These are phyloP conservation scores for Pristiophorus japonicus DNA, from an alignment of 2,113 vertebrate genomes.

Conservation along the genomic window DNA sequence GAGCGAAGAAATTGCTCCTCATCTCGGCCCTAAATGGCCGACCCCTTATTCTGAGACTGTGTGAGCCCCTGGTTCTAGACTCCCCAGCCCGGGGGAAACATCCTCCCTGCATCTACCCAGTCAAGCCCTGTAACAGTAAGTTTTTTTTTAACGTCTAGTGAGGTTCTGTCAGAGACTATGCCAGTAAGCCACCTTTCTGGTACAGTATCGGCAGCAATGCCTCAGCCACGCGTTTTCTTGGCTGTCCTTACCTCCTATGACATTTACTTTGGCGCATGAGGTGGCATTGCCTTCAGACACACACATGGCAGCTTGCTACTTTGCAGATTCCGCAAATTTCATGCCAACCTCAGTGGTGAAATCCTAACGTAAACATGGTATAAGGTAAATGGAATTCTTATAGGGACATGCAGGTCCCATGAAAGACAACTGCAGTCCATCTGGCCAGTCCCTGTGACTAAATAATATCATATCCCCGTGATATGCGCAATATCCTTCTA, in stretches of 20 bases:
- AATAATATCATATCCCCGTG: background rate
- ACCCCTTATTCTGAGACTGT: no score
- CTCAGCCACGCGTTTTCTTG: background rate
- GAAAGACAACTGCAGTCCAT: background rate
- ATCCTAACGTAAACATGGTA: slow-evolving; percentile 1
- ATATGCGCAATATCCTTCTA: no score
- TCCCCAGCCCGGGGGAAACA: no score
- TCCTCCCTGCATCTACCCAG: no score
- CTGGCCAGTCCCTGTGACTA: background rate
- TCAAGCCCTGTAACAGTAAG: no score
- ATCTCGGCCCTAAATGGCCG: no score
- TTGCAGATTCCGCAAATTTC: slow-evolving; percentile 10
- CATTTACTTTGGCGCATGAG: slow-evolving; percentile 17
- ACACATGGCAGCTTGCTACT: slow-evolving; percentile 21
- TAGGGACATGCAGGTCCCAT: background rate
- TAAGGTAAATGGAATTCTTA: slow-evolving; percentile 27
- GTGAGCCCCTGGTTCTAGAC: no score
- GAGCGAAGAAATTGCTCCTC: no score
- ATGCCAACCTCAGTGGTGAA: slow-evolving; percentile 7
- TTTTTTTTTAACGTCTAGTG: background rate
- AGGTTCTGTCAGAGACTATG: background rate
- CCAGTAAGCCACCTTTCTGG: background rate
- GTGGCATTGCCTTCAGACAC: background rate
- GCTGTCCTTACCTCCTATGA: slow-evolving; percentile 20
- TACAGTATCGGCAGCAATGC: background rate